These are phyloP conservation scores for Addax nasomaculatus DNA, from an alignment of 2,113 vertebrate genomes.

Conservation along the genomic window DNA sequence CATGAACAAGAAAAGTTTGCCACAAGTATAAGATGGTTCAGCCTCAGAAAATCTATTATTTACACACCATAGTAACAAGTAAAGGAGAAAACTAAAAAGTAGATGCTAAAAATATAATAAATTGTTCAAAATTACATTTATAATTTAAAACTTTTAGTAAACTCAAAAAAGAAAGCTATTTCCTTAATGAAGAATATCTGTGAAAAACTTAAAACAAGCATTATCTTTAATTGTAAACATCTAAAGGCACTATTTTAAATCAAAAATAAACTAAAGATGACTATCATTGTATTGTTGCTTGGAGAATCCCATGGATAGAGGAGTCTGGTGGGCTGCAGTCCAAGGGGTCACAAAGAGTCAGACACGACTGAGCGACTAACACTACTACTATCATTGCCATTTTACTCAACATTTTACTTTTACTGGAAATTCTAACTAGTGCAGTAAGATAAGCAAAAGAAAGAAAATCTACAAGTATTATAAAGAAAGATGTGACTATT, in stretches of 20 bases:
- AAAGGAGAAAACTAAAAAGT: neutral
- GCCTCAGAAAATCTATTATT: neutral
- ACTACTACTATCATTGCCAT: neutral
- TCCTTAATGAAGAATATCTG: neutral
- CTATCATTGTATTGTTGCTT: neutral
- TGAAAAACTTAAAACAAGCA: neutral
- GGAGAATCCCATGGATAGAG: neutral
- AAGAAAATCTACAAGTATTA: neutral
- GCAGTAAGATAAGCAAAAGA: neutral
- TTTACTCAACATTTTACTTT: neutral
- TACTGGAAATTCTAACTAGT: neutral
- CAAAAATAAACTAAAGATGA: neutral
- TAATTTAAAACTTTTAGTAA: neutral
- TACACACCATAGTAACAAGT: neutral
- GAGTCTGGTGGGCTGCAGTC: neutral
- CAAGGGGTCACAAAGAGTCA: neutral
- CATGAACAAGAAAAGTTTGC: neutral
- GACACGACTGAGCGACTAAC: accelerated
- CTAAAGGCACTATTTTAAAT: neutral
- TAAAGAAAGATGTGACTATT: neutral
- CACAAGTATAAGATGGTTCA: neutral
- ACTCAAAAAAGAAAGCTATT: neutral
- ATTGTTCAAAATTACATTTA: neutral
- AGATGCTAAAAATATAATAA: neutral
- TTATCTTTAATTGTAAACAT: neutral